Conservation (phyloP, 2,797 vertebrate species). For the Acanthornis magna region DNA sequence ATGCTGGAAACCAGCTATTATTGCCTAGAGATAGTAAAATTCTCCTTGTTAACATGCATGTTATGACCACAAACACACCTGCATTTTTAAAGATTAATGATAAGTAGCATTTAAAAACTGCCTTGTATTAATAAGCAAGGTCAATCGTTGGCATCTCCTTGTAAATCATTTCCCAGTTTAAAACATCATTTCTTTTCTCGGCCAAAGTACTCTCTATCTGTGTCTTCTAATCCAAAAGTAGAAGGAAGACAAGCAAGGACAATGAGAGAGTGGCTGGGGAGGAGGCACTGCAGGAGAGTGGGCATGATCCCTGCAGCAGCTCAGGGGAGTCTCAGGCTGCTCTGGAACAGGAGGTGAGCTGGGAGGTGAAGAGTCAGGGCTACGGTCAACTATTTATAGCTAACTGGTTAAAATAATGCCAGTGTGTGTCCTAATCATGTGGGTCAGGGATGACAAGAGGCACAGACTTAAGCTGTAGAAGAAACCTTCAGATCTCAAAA, state of each 20-base stretch:
- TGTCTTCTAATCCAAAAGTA: background rate
- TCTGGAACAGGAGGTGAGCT: background rate
- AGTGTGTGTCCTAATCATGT: background rate
- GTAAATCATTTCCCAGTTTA: background rate
- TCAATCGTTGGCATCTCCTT: background rate
- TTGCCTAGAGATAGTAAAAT: background rate
- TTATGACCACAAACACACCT: background rate
- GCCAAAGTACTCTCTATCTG: background rate
- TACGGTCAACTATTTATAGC: background rate
- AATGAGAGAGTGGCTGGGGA: background rate
- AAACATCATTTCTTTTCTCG: background rate
- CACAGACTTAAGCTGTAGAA: background rate
- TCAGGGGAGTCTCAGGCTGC: background rate
- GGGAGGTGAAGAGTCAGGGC: background rate
- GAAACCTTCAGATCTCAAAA: background rate
- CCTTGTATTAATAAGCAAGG: background rate
- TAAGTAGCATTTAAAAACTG: background rate
- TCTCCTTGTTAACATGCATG: background rate
- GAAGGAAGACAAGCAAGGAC: background rate
- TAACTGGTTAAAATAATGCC: background rate
- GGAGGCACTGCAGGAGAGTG: background rate
- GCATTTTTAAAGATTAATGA: background rate
- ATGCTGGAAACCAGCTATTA: background rate
- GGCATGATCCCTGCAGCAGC: background rate
- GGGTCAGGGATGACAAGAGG: background rate